These are phyloP conservation scores for Aurelia aurita complex sp. Pacific DNA, from an alignment of 30 jellyfish, hydroid and myxozoan species.

Conservation along the genomic window DNA sequence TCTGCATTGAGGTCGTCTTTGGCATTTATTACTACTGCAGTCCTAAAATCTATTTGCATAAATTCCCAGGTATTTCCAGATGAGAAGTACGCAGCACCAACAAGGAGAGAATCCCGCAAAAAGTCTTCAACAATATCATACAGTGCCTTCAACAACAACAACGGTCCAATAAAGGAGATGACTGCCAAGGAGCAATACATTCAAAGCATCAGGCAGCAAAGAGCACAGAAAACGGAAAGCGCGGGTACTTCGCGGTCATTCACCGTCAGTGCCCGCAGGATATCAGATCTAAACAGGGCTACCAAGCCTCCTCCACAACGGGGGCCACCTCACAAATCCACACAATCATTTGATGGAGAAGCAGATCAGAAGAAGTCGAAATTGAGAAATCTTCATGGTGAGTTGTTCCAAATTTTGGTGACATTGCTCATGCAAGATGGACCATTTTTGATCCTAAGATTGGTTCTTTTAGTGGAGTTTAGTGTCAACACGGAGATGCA, in stretches of 20 bases:
- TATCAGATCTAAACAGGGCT: conserved; percentile 14
- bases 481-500: conserved; percentile 79
- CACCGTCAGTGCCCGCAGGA: background rate
- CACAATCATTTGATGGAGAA: conserved; percentile 62
- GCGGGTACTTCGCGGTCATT: background rate
- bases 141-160: conserved; percentile 20
- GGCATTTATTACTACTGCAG: no score
- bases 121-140: conserved; percentile 12
- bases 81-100: background rate
- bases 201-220: conserved; percentile 30
- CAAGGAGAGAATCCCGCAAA: background rate
- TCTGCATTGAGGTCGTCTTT: no score
- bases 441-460: conserved; percentile 76
- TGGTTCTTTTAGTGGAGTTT: conserved; percentile 57
- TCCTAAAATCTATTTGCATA: no score
- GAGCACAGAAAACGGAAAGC: conserved; percentile 42
- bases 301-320: background rate
- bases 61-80: conserved; percentile 35
- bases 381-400: conserved; percentile 74
- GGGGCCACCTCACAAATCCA: conserved; percentile 44
- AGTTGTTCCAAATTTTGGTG: conserved; percentile 76
- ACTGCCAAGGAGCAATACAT: conserved; percentile 59
- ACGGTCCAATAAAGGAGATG: conserved; percentile 28
- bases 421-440: conserved; percentile 91
- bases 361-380: conserved; percentile 55